Evolutionary conservation across 2,888 invertebrate species (phyloP).

Genomic region (Chaitophorus viminalis): DNA sequence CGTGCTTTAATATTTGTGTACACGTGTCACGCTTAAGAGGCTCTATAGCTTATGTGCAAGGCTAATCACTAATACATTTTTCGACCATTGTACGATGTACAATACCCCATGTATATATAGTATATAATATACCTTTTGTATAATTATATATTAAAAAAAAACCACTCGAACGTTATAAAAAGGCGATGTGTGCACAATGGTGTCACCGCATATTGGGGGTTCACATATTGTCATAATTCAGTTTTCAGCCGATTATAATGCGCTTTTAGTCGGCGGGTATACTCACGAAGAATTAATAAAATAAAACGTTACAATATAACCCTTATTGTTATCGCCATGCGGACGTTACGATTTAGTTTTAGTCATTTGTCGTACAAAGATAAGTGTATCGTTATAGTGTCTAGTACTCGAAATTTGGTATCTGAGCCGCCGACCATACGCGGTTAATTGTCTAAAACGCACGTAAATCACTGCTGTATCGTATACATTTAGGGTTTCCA

Average conservation of each 20-base stretch:
- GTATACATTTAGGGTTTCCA: neutral
- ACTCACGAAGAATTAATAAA: slow-evolving; percentile 18
- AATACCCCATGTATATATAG: neutral
- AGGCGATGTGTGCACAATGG: slow-evolving; percentile 19
- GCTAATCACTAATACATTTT: neutral
- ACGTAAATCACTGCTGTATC: too few species aligned
- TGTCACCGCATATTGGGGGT: neutral
- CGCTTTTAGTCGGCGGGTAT: slow-evolving; percentile 27
- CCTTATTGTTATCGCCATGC: slow-evolving; percentile 9
- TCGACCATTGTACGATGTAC: neutral
- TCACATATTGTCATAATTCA: slow-evolving; percentile 41
- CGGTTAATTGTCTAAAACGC: too few species aligned
- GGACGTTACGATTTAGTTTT: neutral
- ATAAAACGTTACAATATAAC: neutral
- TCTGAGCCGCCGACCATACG: neutral
- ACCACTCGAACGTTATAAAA: slow-evolving; percentile 25
- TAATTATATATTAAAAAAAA: neutral
- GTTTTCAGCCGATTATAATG: slow-evolving; percentile 24
- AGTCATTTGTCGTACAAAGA: neutral
- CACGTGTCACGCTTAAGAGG: slow-evolving; percentile 36
- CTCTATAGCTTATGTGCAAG: neutral
- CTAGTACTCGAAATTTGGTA: neutral
- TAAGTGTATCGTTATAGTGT: too few species aligned
- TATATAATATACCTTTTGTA: neutral
- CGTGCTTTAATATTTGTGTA: slow-evolving; percentile 15